phyloP scores from a whole-genome alignment of 2,113 vertebrate genomes.

The Eulemur macaco region DNA sequence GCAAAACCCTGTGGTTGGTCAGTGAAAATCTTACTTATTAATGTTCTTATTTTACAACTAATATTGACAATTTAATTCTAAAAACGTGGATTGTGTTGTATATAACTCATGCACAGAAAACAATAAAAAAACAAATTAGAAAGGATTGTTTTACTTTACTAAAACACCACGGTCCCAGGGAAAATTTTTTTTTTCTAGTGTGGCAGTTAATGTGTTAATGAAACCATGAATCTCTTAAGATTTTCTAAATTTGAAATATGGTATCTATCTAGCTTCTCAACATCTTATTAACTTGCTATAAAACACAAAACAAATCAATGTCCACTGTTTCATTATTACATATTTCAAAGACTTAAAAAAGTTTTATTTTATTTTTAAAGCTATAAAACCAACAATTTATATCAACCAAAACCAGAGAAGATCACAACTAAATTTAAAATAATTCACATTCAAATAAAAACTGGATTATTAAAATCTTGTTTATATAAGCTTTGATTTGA shows the following conservation, averaged over 20 bases:
- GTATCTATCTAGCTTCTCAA: neutral
- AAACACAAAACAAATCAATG: neutral
- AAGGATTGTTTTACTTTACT: too few species aligned
- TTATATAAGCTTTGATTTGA: conserved; percentile 25
- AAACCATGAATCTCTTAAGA: neutral
- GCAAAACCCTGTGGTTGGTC: too few species aligned
- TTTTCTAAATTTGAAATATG: neutral
- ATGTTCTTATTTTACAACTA: too few species aligned
- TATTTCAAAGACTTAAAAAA: neutral
- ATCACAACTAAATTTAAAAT: conserved; percentile 37
- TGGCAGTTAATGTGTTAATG: neutral
- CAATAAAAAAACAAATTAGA: too few species aligned
- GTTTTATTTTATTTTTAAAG: neutral
- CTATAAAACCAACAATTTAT: neutral
- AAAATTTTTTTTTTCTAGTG: too few species aligned
- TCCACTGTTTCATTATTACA: neutral
- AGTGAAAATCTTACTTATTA: too few species aligned
- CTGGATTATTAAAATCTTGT: neutral
- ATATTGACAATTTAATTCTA: too few species aligned
- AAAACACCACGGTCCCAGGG: too few species aligned
- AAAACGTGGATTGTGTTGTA: too few species aligned
- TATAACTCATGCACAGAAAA: too few species aligned
- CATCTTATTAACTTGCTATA: neutral
- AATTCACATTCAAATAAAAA: conserved; percentile 43
- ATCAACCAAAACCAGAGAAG: neutral